Base-by-base conservation (phyloP, 2,113 vertebrate species). In the Rattus rattus region DNA sequence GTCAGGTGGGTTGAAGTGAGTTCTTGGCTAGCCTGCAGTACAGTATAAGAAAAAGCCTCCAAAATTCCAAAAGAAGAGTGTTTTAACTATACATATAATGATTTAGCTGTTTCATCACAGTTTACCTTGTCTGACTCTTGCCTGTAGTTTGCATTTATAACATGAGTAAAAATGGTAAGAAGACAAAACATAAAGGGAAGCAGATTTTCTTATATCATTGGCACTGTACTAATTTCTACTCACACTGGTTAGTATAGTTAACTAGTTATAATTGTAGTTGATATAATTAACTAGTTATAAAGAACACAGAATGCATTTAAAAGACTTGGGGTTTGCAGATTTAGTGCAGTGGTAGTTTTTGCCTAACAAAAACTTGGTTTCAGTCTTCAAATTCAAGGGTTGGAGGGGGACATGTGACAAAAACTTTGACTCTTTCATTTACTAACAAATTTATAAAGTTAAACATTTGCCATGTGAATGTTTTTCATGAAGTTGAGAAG, bases 21-120 rank as follows among this genome's bases (percentile, higher is more conserved):
- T 16, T 63, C 59, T 81, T 63, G n/a, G 81, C n/a, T 24, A 83
- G 36, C 36, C 22, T 13, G 13, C 24, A 39, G 6, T 28, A 84
- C 7, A 65, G n/a, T 19, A 14, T 65, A 85, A 19, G n/a, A 52
- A 81, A 33, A 80, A 22, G 0, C 43, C 9, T 19, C 54, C 2
- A 59, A 39, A 56, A 81, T 61, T n/a, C 33, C n/a, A 26, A n/a
- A 83, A 61, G 43, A 43, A 43, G 19, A 59, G 49, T 80, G 4
- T 49, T 81, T 87, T 81, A 91, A 28, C 49, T 26, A 85, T 33
- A 43, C 14, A 91, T 83, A 12, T 86, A 56, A 28, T 72, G 26
- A 36, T 56, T 76, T 90, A 92, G 67, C 2, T 89, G n/a, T 14
- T 69, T 91, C 77, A 76, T 61, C 89, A 89, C 93, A 89, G 33